A percentile compares a stretch with the other conserved stretches of the same genome.
Evolutionary conservation across 2,113 vertebrate genomes (phyloP).

Genomic region (Oceanites oceanicus): DNA sequence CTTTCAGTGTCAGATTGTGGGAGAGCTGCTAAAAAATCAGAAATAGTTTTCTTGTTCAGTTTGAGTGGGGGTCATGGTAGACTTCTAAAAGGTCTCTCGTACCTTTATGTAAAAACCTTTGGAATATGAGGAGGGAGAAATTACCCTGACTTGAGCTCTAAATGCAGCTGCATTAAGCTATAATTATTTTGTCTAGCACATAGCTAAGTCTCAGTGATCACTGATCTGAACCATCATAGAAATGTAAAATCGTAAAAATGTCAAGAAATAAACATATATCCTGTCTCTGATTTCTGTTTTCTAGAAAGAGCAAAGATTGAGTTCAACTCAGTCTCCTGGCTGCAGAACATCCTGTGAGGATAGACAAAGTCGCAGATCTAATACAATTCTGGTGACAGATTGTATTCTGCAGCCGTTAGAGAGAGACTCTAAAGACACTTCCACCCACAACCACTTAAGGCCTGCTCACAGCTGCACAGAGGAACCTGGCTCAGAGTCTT

Average conservation of each 20-base stretch:
- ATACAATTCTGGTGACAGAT: neutral
- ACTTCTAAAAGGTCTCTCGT: neutral
- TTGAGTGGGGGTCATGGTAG: neutral
- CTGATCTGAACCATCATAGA: neutral
- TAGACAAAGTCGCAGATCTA: neutral
- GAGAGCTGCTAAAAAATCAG: neutral
- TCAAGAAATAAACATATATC: neutral
- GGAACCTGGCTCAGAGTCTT: neutral
- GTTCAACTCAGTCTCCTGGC: neutral
- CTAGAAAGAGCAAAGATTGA: conserved; percentile 56
- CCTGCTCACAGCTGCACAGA: neutral
- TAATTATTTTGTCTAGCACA: neutral
- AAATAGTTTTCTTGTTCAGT: neutral
- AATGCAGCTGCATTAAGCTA: neutral
- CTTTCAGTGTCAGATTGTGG: neutral
- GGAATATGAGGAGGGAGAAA: neutral
- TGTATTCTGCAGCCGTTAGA: neutral
- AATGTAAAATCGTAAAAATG: neutral
- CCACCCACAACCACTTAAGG: neutral
- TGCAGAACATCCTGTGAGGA: neutral
- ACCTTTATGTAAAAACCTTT: neutral
- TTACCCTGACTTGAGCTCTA: neutral
- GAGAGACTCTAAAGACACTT: neutral
- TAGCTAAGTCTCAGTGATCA: neutral
- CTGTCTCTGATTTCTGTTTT: conserved; percentile 9